Evolutionary conservation across 2,113 vertebrate species (phyloP).

Genomic region (Rhynchomys soricoides): DNA sequence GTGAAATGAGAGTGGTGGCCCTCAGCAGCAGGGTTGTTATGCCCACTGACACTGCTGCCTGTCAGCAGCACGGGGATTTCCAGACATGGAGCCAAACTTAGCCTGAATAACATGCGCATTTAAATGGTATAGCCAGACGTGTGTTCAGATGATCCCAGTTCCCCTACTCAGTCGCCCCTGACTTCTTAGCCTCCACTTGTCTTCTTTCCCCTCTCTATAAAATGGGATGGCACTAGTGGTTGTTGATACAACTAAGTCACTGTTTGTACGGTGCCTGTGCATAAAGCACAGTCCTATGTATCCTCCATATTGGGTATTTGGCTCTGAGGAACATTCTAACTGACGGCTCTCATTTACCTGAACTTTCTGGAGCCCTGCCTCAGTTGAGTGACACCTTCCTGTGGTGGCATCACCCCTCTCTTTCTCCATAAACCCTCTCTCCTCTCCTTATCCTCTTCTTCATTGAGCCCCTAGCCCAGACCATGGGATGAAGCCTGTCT

Average conservation of each 20-base stretch:
- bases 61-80: neutral
- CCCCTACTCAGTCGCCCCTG: neutral
- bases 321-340: rapidly evolving
- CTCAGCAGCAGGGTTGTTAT: rapidly evolving
- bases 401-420: neutral
- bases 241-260: neutral
- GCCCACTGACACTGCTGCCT: neutral
- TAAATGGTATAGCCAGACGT: neutral
- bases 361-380: neutral
- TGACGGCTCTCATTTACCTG: neutral
- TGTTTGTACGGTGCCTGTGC: rapidly evolving
- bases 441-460: neutral
- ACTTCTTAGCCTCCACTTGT: neutral
- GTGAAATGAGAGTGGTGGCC: neutral
- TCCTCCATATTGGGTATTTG: neutral
- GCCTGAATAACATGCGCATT: neutral
- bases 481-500: rapidly evolving
- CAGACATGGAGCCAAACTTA: neutral
- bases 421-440: neutral
- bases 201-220: neutral
- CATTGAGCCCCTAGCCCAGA: neutral
- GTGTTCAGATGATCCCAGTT: neutral
- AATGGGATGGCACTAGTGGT: neutral
- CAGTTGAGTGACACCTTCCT: neutral
- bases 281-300: rapidly evolving